Conservation (phyloP, 1,140 invertebrate species). For the Drosophila kikkawai region DNA sequence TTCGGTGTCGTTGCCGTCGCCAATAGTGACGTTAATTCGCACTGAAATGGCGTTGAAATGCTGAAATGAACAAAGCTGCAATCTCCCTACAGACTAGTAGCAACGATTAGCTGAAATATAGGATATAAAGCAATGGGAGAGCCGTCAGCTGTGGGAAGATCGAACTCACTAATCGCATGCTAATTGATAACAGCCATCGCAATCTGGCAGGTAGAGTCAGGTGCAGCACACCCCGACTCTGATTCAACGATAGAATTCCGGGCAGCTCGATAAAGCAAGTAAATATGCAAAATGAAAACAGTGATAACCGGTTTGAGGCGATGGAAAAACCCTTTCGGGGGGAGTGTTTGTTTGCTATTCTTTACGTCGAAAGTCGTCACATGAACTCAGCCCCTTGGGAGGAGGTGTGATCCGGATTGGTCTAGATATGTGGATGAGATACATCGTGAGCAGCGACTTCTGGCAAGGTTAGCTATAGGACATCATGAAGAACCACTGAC, state of each 20-base stretch:
- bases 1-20: conserved; percentile 59
- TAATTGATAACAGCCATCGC: conserved; percentile 56
- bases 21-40: conserved; percentile 61
- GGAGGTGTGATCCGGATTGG: conserved; percentile 4
- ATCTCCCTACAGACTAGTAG: conserved; percentile 14
- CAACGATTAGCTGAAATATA: conserved; percentile 20
- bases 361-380: conserved; percentile 23
- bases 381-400: conserved; percentile 5
- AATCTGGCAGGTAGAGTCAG: conserved; percentile 33
- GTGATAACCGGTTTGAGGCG: conserved; percentile 45
- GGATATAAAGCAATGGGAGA: conserved; percentile 22
- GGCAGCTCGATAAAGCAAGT: conserved; percentile 30
- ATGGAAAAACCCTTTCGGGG: conserved; percentile 30
- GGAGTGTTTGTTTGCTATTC: conserved; percentile 9
- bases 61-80: conserved; percentile 37
- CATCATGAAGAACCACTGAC: neutral
- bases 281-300: conserved; percentile 41
- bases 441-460: neutral
- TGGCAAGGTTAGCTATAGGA: conserved; percentile 15
- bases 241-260: conserved; percentile 33
- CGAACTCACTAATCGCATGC: conserved; percentile 37
- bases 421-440: conserved; percentile 7
- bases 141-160: conserved; percentile 33
- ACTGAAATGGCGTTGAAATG: conserved; percentile 21
- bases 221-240: conserved; percentile 35